Evolutionary conservation across 1,140 invertebrate species (phyloP).

Genomic region (Pomphorhynchus laevis): DNA sequence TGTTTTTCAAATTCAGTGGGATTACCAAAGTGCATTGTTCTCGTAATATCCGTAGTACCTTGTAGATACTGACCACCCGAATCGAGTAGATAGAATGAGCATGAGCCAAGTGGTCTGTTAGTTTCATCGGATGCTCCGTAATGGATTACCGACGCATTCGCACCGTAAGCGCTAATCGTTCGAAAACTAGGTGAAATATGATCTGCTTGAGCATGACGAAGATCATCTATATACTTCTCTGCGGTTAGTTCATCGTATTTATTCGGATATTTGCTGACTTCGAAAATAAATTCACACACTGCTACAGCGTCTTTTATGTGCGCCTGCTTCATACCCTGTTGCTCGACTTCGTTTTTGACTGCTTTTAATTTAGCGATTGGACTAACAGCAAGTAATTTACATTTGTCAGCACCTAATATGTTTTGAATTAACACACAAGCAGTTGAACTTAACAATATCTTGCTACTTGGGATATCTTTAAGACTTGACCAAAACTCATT

Average conservation of each 20-base stretch:
- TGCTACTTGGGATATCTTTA: no score
- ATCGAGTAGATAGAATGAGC: slow-evolving; percentile 41
- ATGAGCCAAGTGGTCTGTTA: slow-evolving; percentile 26
- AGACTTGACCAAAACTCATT: neutral
- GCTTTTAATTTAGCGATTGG: neutral
- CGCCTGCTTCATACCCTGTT: neutral
- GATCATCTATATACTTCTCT: no score
- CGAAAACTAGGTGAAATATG: slow-evolving; percentile 31
- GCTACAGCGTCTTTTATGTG: neutral
- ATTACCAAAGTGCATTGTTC: slow-evolving; percentile 44
- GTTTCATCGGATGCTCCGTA: slow-evolving; percentile 28
- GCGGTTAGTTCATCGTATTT: no score
- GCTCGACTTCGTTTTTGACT: neutral
- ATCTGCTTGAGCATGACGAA: no score
- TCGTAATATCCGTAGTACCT: slow-evolving; percentile 59
- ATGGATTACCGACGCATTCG: slow-evolving; percentile 55
- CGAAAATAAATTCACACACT: neutral
- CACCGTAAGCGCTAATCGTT: slow-evolving; percentile 45
- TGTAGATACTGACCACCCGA: slow-evolving; percentile 27
- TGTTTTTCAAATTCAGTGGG: slow-evolving; percentile 35
- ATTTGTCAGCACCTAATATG: neutral
- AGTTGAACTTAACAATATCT: no score
- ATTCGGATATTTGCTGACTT: no score
- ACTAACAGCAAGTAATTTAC: neutral
- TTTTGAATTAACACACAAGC: neutral